A percentile compares a stretch with the other conserved stretches of the same genome.
Conservation (phyloP, 2,888 invertebrate species). For the Mesochorus sp. region DNA sequence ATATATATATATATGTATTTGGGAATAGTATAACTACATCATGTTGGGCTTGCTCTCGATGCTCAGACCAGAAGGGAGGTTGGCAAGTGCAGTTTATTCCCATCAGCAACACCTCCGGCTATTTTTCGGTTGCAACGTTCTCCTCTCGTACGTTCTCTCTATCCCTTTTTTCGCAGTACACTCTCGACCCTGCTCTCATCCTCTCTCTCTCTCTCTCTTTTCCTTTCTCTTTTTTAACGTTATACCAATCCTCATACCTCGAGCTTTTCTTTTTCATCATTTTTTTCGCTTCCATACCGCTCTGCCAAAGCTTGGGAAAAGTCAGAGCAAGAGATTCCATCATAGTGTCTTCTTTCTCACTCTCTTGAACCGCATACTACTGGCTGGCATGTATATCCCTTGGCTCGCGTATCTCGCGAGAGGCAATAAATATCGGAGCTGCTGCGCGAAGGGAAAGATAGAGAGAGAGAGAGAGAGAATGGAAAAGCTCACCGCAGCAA, state of each 20-base stretch:
- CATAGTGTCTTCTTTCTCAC: constrained; percentile 53
- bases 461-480: constrained; percentile 60
- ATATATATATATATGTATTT: no score
- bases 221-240: constrained; percentile 34
- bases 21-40: constrained; percentile 35
- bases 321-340: constrained; percentile 58
- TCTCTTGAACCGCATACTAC: constrained; percentile 18
- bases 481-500: constrained; percentile 52
- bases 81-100: constrained; percentile 61
- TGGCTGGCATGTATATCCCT: constrained; percentile 18
- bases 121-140: constrained; percentile 63
- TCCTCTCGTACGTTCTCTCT: constrained; percentile 50
- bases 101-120: constrained; percentile 60
- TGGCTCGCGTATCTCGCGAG: constrained; percentile 46
- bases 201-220: constrained; percentile 12
- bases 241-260: constrained; percentile 31
- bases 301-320: constrained; percentile 4
- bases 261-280: constrained; percentile 5
- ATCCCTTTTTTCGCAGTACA: constrained; percentile 40
- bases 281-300: constrained; percentile 25
- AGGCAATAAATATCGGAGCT: constrained; percentile 69
- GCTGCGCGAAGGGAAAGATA: no score
- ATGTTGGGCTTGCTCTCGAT: constrained; percentile 37
- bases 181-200: constrained; percentile 16
- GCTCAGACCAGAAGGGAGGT: constrained; percentile 60